phyloP scores from a whole-genome alignment of 2,113 vertebrate genomes.

The Morphnarchus princeps region DNA sequence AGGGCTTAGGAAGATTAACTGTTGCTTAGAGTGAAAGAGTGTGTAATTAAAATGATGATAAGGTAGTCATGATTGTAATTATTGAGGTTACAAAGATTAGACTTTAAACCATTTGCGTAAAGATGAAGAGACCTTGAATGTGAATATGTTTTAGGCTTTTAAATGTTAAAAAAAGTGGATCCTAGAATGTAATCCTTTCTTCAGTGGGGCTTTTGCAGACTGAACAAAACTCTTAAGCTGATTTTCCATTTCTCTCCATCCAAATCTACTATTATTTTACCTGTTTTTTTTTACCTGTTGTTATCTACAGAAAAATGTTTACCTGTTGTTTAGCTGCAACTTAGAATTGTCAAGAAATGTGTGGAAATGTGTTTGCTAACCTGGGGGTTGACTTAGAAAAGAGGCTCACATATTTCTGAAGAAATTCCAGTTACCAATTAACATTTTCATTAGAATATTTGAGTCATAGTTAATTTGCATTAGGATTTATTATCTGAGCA shows the following conservation, averaged over 20 bases:
- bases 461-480: conserved; percentile 45
- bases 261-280: not conserved
- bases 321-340: not conserved
- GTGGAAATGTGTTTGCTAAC: not conserved
- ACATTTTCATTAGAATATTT: conserved; percentile 54
- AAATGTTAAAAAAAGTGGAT: not conserved
- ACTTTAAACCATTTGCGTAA: not conserved
- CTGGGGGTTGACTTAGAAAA: not conserved
- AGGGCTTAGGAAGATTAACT: not conserved
- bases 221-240: not conserved
- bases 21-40: not conserved
- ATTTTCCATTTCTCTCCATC: not conserved
- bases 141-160: not conserved
- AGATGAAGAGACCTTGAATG: not conserved
- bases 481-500: conserved; percentile 50
- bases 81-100: not conserved
- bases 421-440: conserved; percentile 36
- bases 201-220: not conserved
- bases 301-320: not conserved
- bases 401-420: not conserved
- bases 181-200: not conserved
- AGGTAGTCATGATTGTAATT: not conserved
- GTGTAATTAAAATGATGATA: not conserved
- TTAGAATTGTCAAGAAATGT: not conserved
- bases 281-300: not conserved